Evolutionary conservation across 2,797 vertebrate species (phyloP).

Genomic region (Premnoplex brunnescens): DNA sequence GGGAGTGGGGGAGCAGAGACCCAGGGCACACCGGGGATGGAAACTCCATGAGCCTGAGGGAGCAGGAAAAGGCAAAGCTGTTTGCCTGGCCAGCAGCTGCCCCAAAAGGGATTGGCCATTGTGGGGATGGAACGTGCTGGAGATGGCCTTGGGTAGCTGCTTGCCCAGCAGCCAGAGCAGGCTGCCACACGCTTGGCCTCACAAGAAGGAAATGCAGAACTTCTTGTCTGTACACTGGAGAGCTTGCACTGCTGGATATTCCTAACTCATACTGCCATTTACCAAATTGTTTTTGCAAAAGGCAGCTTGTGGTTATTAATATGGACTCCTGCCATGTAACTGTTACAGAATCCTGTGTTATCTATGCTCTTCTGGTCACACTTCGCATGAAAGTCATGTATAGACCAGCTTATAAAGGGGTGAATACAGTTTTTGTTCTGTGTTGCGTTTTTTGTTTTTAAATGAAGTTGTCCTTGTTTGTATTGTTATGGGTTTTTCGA

Average conservation of each 20-base stretch:
- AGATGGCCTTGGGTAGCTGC: not conserved
- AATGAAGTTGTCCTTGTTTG: not conserved
- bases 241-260: not conserved
- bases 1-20: not conserved
- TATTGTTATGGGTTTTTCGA: not conserved
- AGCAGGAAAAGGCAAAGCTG: not conserved
- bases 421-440: not conserved
- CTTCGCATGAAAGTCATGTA: not conserved
- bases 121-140: not conserved
- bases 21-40: not conserved
- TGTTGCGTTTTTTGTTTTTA: not conserved
- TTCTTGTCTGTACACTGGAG: not conserved
- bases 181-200: not conserved
- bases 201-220: accelerated
- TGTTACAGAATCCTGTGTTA: not conserved
- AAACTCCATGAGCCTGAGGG: not conserved
- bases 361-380: not conserved
- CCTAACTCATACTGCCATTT: not conserved
- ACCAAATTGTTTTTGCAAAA: not conserved
- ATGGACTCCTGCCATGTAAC: not conserved
- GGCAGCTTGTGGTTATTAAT: not conserved
- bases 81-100: not conserved
- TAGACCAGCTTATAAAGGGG: not conserved
- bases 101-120: accelerated
- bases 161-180: not conserved